A percentile compares a stretch with the other conserved stretches of the same genome.
These are phyloP conservation scores for Sylvilagus floridanus DNA, from an alignment of 2,797 vertebrate genomes.

Conservation along the genomic window DNA sequence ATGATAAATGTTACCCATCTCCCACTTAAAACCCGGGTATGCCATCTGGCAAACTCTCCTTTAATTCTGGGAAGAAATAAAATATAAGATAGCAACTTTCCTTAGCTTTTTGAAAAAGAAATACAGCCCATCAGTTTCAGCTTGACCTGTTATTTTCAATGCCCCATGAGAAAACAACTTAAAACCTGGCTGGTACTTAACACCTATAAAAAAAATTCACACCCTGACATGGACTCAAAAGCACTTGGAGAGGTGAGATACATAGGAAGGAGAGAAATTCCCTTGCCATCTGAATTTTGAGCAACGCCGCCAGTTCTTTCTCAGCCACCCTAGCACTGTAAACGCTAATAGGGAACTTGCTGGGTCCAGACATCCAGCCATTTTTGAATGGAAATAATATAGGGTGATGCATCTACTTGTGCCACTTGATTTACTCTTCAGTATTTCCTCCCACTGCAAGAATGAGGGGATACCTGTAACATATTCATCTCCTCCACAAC, in stretches of 20 bases:
- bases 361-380: not conserved
- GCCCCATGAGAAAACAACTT: not conserved
- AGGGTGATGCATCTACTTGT: not conserved
- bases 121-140: not conserved
- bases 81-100: not conserved
- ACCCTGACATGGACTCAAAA: conserved; percentile 44
- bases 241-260: not conserved
- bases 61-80: conserved; percentile 16
- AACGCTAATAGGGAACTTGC: not conserved
- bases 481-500: not conserved
- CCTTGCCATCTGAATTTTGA: not conserved
- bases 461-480: conserved; percentile 36
- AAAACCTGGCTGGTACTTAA: conserved; percentile 22
- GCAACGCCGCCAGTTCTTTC: conserved; percentile 43
- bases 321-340: not conserved
- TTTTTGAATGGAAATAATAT: not conserved
- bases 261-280: not conserved
- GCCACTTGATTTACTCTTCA: not conserved
- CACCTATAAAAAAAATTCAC: not conserved
- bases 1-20: conserved; percentile 48
- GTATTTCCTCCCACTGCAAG: not conserved
- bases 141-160: conserved; percentile 42
- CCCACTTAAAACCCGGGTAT: conserved; percentile 29
- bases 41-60: conserved; percentile 15
- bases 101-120: not conserved